A percentile compares a stretch with the other conserved stretches of the same genome.
These are phyloP conservation scores for Panorpa germanica DNA, from an alignment of 2,888 invertebrate genomes.

Conservation along the genomic window DNA sequence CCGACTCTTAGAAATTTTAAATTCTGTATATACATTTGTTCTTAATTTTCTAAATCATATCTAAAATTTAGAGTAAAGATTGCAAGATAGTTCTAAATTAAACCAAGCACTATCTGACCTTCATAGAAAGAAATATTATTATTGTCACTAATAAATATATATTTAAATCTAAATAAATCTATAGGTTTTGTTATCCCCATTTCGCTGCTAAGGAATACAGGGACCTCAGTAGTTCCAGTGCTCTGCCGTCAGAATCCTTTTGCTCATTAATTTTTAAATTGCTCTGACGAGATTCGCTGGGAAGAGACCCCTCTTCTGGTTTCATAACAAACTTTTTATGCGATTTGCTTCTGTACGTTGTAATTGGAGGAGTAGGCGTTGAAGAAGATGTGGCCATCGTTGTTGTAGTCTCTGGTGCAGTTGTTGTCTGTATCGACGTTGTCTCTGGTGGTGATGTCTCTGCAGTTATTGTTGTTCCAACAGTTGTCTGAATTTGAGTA, in stretches of 20 bases:
- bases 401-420: slow-evolving; percentile 17
- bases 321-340: slow-evolving; percentile 8
- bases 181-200: slow-evolving; percentile 42
- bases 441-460: slow-evolving; percentile 13
- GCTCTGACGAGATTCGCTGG: too few relatives aligned
- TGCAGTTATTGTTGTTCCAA: slow-evolving; percentile 18
- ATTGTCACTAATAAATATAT: slow-evolving; percentile 1
- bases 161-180: neutral
- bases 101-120: neutral
- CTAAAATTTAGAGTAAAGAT: neutral
- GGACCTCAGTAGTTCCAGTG: slow-evolving; percentile 64
- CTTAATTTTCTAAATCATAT: too few relatives aligned
- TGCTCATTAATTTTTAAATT: slow-evolving; percentile 25
- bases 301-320: slow-evolving; percentile 4
- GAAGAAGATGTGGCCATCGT: slow-evolving; percentile 24
- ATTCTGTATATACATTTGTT: too few relatives aligned
- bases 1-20: too few relatives aligned
- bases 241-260: slow-evolving; percentile 49
- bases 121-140: slow-evolving; percentile 1
- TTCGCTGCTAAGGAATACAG: slow-evolving; percentile 68
- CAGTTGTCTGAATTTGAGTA: slow-evolving; percentile 18
- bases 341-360: slow-evolving; percentile 15
- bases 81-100: neutral
- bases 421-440: slow-evolving; percentile 17
- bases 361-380: slow-evolving; percentile 17